Evolutionary conservation across 2,797 vertebrate genomes (phyloP).

Genomic region (Siniperca scherzeri): DNA sequence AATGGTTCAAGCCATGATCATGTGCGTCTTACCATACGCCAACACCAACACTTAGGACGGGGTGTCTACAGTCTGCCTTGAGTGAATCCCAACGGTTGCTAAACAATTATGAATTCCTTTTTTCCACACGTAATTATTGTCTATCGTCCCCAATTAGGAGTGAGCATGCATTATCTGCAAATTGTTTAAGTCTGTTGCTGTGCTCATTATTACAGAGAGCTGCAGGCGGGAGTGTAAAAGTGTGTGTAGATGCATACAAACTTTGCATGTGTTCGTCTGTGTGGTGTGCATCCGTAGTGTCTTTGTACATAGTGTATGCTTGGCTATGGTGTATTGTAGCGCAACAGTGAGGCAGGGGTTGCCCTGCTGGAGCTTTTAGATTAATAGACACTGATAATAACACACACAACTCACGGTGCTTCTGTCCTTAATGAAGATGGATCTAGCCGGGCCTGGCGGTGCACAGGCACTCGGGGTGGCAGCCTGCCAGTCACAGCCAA

Average conservation of each 20-base stretch:
- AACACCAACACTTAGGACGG: conserved; percentile 33
- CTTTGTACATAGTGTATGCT: conserved; percentile 38
- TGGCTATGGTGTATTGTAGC: conserved; percentile 48
- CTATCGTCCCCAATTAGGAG: conserved; percentile 54
- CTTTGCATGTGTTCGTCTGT: conserved; percentile 5
- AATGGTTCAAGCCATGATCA: conserved; percentile 51
- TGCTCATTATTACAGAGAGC: conserved; percentile 43
- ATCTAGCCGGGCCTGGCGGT: conserved; percentile 75
- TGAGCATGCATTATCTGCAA: conserved; percentile 57
- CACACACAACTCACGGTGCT: conserved; percentile 78
- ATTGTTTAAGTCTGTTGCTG: conserved; percentile 54
- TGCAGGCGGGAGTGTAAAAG: conserved; percentile 28
- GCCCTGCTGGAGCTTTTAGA: conserved; percentile 79
- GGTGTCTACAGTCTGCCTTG: conserved; percentile 45
- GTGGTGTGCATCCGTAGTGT: neutral
- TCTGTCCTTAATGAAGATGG: conserved; percentile 84
- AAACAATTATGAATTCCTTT: conserved; percentile 56
- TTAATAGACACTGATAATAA: conserved; percentile 83
- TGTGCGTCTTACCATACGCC: conserved; percentile 37
- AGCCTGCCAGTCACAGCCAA: conserved; percentile 82
- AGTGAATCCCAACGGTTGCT: conserved; percentile 55
- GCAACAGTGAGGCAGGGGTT: conserved; percentile 61
- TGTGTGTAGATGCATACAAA: conserved; percentile 17
- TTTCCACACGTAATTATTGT: conserved; percentile 60
- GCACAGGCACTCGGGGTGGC: conserved; percentile 73